Base-by-base conservation (phyloP, 2,113 vertebrate genomes). In the Oryzias woworae region DNA sequence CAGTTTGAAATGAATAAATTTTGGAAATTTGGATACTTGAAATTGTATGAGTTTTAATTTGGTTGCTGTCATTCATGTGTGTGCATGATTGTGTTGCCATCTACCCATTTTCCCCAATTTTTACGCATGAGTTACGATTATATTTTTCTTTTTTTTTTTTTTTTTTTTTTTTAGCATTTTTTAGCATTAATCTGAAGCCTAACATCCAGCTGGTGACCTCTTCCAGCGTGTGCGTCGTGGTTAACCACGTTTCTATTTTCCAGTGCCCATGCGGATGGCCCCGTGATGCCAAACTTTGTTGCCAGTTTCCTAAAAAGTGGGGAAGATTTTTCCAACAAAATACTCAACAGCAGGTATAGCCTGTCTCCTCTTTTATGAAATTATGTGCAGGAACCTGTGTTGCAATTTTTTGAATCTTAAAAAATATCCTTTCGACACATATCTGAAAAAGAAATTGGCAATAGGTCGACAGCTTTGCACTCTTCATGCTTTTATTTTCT, bases 1-100 rank as follows among this genome's bases (percentile, higher is more conserved):
- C 96, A 97, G 95, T 98, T 99, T 96, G 96, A 97, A 92, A 98
- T 97, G 95, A 98, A 99, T 98, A 98, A 98, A 99, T 98, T 99
- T 99, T 98, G 93, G 95, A 98, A 96, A 98, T 98, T 98, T 98
- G 95, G 95, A 98, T 95, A 96, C 94, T 92, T 94, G 95, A 94
- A 91, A 94, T 93, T 90, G 90, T 87, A 83, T 93, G 94, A 94
- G 93, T 97, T 95, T 95, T 97, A 92, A 92, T 96, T 98, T 94
- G 87, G 92, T 93, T 72, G 80, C 68, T 50, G 71, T 69, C 47
- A 47, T 48, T 58, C 47, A 31, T 31, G 1, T 56, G 51, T 66
- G 50, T 78, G 26, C 42, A 64, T 58, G 28, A 55, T 71, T 78
- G 41, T 46, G 36, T 62, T 75, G 62, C 71, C 75, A 55, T 58